Evolutionary conservation across 1,140 invertebrate genomes (phyloP), one percentile per base, ranked within the genome.

Genomic region (Steinernema feltiae): DNA sequence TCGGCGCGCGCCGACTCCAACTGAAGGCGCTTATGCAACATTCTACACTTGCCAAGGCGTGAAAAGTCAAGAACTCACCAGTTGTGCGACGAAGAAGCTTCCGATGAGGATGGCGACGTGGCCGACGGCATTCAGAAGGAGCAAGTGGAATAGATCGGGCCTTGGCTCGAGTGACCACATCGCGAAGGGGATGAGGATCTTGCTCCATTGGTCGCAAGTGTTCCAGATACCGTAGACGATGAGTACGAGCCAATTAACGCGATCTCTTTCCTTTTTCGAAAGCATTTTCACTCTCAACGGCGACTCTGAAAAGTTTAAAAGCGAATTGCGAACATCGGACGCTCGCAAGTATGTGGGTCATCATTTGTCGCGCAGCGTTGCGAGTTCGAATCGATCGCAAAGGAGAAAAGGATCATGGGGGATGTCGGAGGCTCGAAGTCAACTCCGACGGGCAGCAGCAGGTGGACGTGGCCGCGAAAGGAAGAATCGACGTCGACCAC

Each of bases 191-290:
- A 79, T 17, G 18, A 81, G 53, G 0, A 77, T 71, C 3, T 74
- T 74, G 15, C 72, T 79, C 80, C 80, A 81, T 77, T 77, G 78
- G 48, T 81, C 80, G 35, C 32, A 81, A 1, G 80, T 81, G 35
- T 81, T 79, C 30, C 72, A 81, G 1, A 71, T 32, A 24, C 80
- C 80, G 69, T 35, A 73, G 46, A 80, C 69, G 0, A 72, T 15
- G 29, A 80, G 27, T 21, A 80, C 21, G 31, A 35, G 48, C 78
- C 48, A 78, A 48, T 80, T 79, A 1, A 53, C 21, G 15, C 74
- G 70, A 24, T 80, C 46, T 48, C 48, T 48, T 48, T 80, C 41
- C n/a, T 21, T 21, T 73, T 71, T 78, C 27, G 32, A 30, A 30
- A 78, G 32, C 48, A 69, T 77, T 32, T 31, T 17, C 18, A 12